Conservation (phyloP, 1,140 invertebrate species). For the Ericerus pela region DNA sequence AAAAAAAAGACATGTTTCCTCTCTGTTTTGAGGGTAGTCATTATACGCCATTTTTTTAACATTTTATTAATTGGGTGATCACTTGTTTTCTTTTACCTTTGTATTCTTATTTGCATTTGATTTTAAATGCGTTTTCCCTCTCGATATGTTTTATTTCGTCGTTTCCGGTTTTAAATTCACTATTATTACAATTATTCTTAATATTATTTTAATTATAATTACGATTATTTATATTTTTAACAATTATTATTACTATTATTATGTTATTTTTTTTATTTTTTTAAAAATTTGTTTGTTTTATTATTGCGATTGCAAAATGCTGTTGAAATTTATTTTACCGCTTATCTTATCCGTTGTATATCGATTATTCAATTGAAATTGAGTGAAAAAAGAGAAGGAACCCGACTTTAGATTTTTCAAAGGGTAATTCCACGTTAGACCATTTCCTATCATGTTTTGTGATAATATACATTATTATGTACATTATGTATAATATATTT, state of each 20-base stretch:
- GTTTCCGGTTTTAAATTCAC: conserved; percentile 1
- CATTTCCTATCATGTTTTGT: conserved; percentile 9
- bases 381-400: background rate
- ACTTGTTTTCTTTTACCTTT: conserved; percentile 16
- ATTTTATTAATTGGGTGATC: conserved; percentile 9
- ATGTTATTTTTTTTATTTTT: background rate
- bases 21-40: conserved; percentile 5
- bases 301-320: too few species aligned
- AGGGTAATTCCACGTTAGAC: conserved; percentile 10
- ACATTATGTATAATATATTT: conserved; percentile 11
- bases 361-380: too few species aligned
- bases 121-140: conserved; percentile 6
- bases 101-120: conserved; percentile 8
- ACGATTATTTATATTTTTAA: background rate
- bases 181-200: conserved; percentile 5
- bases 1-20: background rate
- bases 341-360: too few species aligned
- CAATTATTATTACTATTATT: background rate
- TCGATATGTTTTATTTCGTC: conserved; percentile 7
- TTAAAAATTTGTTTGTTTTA: too few species aligned
- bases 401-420: conserved; percentile 8
- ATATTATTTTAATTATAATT: background rate
- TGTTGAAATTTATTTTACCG: too few species aligned
- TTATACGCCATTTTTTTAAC: conserved; percentile 4
- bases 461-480: conserved; percentile 11